Evolutionary conservation across 2,888 invertebrate genomes (phyloP), one percentile per base, ranked within the genome.

Genomic region (Panopea generosa): DNA sequence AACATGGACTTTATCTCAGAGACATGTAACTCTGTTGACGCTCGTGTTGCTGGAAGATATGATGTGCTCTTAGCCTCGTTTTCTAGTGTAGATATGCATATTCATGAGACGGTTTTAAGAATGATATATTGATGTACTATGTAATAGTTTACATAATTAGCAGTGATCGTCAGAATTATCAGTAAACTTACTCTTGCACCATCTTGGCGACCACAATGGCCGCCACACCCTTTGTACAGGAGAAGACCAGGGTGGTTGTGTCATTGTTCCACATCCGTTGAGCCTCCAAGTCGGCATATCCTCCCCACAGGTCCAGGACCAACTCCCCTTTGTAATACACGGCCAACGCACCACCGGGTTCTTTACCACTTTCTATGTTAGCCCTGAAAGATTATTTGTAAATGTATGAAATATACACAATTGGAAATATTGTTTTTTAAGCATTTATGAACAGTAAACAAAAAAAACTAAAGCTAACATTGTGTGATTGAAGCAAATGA

Each of bases 121-220:
- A n/a, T n/a, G n/a, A n/a, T n/a, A n/a, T n/a, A n/a, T n/a, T n/a
- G n/a, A n/a, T n/a, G n/a, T n/a, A n/a, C n/a, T n/a, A n/a, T n/a
- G n/a, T n/a, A n/a, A n/a, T n/a, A n/a, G n/a, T n/a, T n/a, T n/a
- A n/a, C n/a, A n/a, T n/a, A n/a, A n/a, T n/a, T n/a, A n/a, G n/a
- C n/a, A n/a, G n/a, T n/a, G n/a, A n/a, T n/a, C n/a, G n/a, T n/a
- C n/a, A n/a, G n/a, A n/a, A n/a, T n/a, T n/a, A n/a, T n/a, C n/a
- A n/a, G n/a, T n/a, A n/a, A n/a, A 53, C 71, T 43, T 74, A 91
- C 91, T 78, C 86, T 69, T 93, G 93, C 4, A 93, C 92, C 33
- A 93, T 82, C 67, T 86, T 87, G 0, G 89, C 90, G n/a, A 89
- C 81, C 2, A 83, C 77, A 14, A 91, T 72, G 14, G 90, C 89